phyloP scores from a whole-genome alignment of 1,140 invertebrate species.

The Theocolax elegans region DNA sequence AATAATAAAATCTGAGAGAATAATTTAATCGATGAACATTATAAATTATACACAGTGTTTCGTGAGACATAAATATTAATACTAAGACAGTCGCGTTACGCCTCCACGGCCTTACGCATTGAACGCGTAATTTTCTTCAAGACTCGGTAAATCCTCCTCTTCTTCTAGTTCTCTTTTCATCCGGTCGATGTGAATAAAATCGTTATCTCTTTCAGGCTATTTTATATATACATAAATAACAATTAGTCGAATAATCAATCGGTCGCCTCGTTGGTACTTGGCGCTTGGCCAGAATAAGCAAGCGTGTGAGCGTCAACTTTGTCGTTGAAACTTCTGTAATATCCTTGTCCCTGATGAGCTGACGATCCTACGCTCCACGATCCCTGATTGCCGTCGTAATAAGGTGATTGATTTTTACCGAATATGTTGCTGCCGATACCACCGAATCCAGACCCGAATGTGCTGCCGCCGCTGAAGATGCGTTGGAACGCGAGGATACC shows the following conservation, averaged over 20 bases:
- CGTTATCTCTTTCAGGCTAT: too few species aligned
- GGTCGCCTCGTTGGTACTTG: constrained; percentile 36
- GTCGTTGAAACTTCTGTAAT: constrained; percentile 67
- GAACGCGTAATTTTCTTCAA: too few species aligned
- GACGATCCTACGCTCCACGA: constrained; percentile 57
- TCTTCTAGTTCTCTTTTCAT: too few species aligned
- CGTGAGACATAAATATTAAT: constrained; percentile 59
- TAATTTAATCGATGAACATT: too few species aligned
- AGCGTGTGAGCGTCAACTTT: constrained; percentile 70
- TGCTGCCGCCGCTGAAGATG: constrained; percentile 70
- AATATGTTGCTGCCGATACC: constrained; percentile 56
- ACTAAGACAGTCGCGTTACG: constrained; percentile 9
- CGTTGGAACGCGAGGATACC: constrained; percentile 76
- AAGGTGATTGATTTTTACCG: constrained; percentile 50
- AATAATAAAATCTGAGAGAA: too few species aligned
- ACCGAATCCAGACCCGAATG: constrained; percentile 58
- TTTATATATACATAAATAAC: too few species aligned
- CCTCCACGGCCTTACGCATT: too few species aligned
- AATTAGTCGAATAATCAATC: too few species aligned
- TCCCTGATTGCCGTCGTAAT: constrained; percentile 34
- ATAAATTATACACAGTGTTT: too few species aligned
- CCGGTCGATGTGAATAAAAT: too few species aligned
- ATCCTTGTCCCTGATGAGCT: constrained; percentile 65
- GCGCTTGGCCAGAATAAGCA: constrained; percentile 70
- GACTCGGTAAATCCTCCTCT: too few species aligned